phyloP scores from a whole-genome alignment of 2,113 vertebrate genomes.

The Lepidothrix coronata region DNA sequence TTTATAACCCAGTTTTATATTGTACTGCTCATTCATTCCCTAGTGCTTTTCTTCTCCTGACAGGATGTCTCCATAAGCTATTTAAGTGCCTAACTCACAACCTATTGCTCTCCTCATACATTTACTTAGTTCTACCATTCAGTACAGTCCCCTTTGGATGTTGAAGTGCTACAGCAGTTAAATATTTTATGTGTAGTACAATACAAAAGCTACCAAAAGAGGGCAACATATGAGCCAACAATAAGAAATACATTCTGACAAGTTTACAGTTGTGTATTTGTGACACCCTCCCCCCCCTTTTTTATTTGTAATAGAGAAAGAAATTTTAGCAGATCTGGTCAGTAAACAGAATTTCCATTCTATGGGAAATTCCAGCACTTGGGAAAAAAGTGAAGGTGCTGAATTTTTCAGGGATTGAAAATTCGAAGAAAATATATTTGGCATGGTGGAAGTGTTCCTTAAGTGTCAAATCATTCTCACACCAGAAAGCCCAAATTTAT shows the following conservation, averaged over 20 bases:
- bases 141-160: neutral
- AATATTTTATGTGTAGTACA: slow-evolving; percentile 50
- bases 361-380: slow-evolving; percentile 1
- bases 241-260: slow-evolving; percentile 53
- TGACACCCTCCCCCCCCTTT: neutral
- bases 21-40: neutral
- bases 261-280: neutral
- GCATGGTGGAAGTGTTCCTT: slow-evolving; percentile 6
- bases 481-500: neutral
- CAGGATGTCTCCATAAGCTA: neutral
- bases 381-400: neutral
- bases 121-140: neutral
- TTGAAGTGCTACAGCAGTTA: slow-evolving; percentile 12
- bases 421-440: slow-evolving; percentile 26
- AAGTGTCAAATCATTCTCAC: slow-evolving; percentile 37
- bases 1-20: neutral
- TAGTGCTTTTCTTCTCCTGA: neutral
- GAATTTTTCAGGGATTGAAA: slow-evolving; percentile 2
- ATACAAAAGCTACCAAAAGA: slow-evolving; percentile 68
- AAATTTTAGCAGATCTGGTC: neutral
- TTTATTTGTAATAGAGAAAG: neutral
- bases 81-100: neutral
- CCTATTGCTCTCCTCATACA: neutral
- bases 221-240: slow-evolving; percentile 68
- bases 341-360: slow-evolving; percentile 5